Evolutionary conservation across 2,797 vertebrate species (phyloP), one percentile per base, ranked within the genome.

Genomic region (Alcedo quadribrachys): DNA sequence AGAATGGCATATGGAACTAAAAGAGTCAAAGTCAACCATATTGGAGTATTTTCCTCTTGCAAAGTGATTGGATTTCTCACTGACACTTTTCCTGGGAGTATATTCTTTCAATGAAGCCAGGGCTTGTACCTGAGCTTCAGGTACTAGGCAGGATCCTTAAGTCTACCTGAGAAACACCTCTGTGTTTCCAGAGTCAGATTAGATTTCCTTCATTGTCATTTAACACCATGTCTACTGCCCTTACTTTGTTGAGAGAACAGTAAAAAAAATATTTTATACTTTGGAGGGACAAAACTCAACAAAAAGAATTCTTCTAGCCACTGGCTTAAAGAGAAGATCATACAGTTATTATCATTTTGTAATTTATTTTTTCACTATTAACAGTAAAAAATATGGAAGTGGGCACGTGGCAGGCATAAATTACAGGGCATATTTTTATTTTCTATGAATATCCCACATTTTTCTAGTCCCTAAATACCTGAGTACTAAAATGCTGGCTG

Each of bases 31-130:
- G 88, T 42, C 2, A 1, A 81, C 14, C 53, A 55, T 37, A 86
- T 82, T 12, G 8, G 33, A 74, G 53, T 24, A 63, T 57, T 60
- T 93, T 90, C 18, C 28, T 55, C 68, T 70, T 0, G 0, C 22
- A 87, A 65, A 32, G 81, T 67, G 35, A 68, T 96, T 89, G 54
- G 53, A 82, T 89, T 93, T 95, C 84, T 84, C 67, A 48, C 90
- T 69, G 50, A 16, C 50, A 9, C 12, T 8, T 51, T 80, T 77
- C 40, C 68, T 68, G 53, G 32, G 33, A 61, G 46, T 77, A 61
- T 95, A 77, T 22, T 68, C 71, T 90, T 87, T 65, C 92, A 92
- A 61, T 43, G 61, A 82, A 61, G 54, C 37, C 75, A 65, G 9
- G 13, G 43, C 19, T 89, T 1, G 0, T 2, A 17, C 28, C 30